These are phyloP conservation scores for Taphrorychus bicolor DNA, from an alignment of 2,888 invertebrate genomes.

Conservation along the genomic window DNA sequence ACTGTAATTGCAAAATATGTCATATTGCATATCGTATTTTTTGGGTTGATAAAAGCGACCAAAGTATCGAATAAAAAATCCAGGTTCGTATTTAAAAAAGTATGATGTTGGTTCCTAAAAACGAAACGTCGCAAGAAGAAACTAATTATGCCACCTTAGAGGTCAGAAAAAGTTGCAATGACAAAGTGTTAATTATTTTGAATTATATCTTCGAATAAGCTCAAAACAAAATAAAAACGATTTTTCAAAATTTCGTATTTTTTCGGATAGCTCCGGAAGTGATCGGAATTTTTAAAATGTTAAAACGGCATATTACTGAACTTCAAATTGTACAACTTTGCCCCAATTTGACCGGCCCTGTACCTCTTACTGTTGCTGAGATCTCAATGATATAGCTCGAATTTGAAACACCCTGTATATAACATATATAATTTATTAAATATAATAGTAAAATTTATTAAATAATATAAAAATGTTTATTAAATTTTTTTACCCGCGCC, in stretches of 20 bases:
- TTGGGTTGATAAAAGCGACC: neutral
- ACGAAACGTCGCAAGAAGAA: neutral
- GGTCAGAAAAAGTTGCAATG: neutral
- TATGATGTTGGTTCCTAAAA: neutral
- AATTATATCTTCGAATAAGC: neutral
- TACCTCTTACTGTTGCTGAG: neutral
- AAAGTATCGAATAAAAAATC: neutral
- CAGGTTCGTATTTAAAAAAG: neutral
- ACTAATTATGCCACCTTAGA: neutral
- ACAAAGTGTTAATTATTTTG: neutral
- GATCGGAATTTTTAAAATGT: neutral
- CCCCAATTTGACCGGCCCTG: neutral
- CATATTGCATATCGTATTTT: neutral
- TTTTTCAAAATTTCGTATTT: neutral
- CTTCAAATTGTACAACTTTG: neutral
- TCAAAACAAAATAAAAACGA: neutral
- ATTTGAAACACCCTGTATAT: neutral
- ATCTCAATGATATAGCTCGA: neutral
- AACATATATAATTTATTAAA: no score
- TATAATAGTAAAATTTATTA: no score
- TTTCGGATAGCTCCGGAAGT: slow-evolving; percentile 2
- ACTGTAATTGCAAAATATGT: no score
- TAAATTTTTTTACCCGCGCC: no score
- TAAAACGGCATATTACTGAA: neutral
- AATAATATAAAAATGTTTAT: no score